phyloP scores from a whole-genome alignment of 2,888 invertebrate species.

The Pherbina coryleti region DNA sequence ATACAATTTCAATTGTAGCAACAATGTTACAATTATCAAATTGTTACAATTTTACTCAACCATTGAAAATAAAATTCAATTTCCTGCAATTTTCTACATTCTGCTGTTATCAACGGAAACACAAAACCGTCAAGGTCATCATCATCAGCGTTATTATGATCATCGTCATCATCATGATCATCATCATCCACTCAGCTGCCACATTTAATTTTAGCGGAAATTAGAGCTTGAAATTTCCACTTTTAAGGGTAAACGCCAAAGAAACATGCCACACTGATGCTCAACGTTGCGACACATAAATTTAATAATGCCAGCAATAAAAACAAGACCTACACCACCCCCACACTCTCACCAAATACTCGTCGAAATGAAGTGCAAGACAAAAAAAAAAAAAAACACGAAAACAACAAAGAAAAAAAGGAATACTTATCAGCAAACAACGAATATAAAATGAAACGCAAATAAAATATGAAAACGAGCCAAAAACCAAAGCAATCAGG shows the following conservation, averaged over 20 bases:
- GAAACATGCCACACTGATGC: neutral
- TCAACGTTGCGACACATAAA: conserved; percentile 4
- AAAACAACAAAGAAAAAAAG: neutral
- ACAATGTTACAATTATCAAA: neutral
- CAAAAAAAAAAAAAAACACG: neutral
- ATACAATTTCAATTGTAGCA: too few relatives aligned
- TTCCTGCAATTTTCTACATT: neutral
- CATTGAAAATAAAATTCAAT: neutral
- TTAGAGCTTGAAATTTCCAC: neutral
- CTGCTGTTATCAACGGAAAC: neutral
- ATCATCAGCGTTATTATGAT: too few relatives aligned
- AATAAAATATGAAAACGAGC: conserved; percentile 26
- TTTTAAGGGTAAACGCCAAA: neutral
- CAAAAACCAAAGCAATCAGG: neutral
- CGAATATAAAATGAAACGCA: neutral
- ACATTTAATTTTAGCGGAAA: neutral
- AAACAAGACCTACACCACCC: neutral
- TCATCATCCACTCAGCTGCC: neutral
- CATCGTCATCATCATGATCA: neutral
- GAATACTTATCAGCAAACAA: neutral
- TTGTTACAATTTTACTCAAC: neutral
- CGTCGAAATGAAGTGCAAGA: neutral
- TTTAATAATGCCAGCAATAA: conserved; percentile 24
- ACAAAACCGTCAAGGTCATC: neutral
- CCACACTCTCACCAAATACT: neutral